These are phyloP conservation scores for Hirtodrosophila histrioides DNA, from an alignment of 2,888 invertebrate species.

Conservation along the genomic window DNA sequence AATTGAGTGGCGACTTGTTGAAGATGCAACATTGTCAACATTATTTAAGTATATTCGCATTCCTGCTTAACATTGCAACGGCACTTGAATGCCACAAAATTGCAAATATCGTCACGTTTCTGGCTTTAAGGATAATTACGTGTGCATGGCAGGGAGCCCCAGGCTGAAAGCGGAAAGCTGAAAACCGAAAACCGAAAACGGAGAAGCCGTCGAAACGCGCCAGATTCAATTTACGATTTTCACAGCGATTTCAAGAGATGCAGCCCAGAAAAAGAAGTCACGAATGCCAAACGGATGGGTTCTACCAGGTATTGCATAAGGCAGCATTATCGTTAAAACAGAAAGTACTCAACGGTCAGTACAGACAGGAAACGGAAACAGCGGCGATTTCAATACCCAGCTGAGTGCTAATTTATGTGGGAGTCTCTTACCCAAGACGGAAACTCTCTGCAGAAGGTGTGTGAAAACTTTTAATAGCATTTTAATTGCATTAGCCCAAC, in stretches of 20 bases:
- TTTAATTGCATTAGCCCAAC: slow-evolving; percentile 74
- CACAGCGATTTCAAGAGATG: slow-evolving; percentile 49
- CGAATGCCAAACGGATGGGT: slow-evolving; percentile 41
- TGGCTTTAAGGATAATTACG: slow-evolving; percentile 71
- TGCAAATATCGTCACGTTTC: slow-evolving; percentile 72
- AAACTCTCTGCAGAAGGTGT: slow-evolving; percentile 44
- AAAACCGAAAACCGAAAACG: slow-evolving; percentile 16
- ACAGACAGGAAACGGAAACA: slow-evolving; percentile 49
- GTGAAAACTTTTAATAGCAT: slow-evolving; percentile 78
- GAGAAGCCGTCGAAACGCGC: slow-evolving; percentile 17
- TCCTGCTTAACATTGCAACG: slow-evolving; percentile 46
- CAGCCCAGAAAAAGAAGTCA: slow-evolving; percentile 34
- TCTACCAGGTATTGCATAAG: slow-evolving; percentile 1
- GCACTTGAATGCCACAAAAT: slow-evolving; percentile 58
- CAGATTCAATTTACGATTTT: slow-evolving; percentile 55
- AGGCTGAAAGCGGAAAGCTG: background rate
- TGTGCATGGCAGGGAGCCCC: slow-evolving; percentile 42
- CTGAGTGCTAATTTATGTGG: slow-evolving; percentile 72
- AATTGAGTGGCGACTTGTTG: slow-evolving; percentile 1
- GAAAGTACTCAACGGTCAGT: slow-evolving; percentile 23
- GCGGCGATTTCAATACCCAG: slow-evolving; percentile 29
- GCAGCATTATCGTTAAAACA: slow-evolving; percentile 2
- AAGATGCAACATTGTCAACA: slow-evolving; percentile 38
- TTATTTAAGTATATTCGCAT: slow-evolving; percentile 61
- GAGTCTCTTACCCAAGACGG: slow-evolving; percentile 37